Evolutionary conservation across 2,113 vertebrate species (phyloP), one percentile per base, ranked within the genome.

Genomic region (Paramisgurnus dabryanus): DNA sequence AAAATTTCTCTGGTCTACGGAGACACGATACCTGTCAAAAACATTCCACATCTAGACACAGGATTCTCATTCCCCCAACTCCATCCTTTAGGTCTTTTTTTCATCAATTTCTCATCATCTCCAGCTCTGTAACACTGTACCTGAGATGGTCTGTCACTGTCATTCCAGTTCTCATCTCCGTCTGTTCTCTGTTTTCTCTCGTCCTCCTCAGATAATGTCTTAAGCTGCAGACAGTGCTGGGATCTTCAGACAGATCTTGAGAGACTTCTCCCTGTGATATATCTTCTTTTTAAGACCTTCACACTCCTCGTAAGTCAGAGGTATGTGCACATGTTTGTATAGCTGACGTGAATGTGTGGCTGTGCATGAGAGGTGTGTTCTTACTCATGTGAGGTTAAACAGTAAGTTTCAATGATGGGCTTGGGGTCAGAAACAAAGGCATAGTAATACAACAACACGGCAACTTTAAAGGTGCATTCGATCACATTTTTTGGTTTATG

Each of bases 21-120:
- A 90, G 91, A 91, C 87, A 79, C 88, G 85, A 34, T 88, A 89
- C 89, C 90, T 93, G 91, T 91, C 90, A 89, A 88, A 87, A 89
- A 87, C 87, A 87, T 85, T 89, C 84, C 87, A 83, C 85, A 39
- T 4, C 63, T 22, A 76, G 18, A 11, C 57, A 39, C 13, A 6
- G 5, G 18, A 4, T 18, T 8, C 67, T 4, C 55, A 49, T 53
- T 63, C 47, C 60, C 55, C 18, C 8, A 40, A 47, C 49, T 40
- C 6, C n/a, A 7, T 7, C n/a, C 15, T 15, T 58, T n/a, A 39
- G 22, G 43, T 45, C 53, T 74, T 12, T 55, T 63, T 66, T 8
- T 13, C 17, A 17, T 22, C 39, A 18, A 39, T 50, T 40, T 18
- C 22, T 60, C 55, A n/a, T 41, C 11, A 41, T 82, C 49, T 13